These are phyloP conservation scores for Beris chalybata DNA, from an alignment of 2,888 invertebrate species.

Conservation along the genomic window DNA sequence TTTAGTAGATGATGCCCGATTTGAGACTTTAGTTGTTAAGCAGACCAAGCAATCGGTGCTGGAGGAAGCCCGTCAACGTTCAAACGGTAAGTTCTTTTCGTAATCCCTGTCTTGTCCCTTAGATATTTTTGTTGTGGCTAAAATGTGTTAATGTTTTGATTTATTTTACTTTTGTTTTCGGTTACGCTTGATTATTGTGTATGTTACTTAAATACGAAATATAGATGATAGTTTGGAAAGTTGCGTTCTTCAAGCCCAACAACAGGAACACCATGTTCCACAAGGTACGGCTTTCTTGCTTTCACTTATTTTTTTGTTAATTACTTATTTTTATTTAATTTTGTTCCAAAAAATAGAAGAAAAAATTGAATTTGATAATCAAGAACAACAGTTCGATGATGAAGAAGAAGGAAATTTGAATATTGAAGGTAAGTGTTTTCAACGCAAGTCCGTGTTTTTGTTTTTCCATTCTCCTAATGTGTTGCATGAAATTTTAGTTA, in stretches of 20 bases:
- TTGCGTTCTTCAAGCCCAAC: constrained; percentile 63
- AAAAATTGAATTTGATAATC: constrained; percentile 57
- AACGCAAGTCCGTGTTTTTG: constrained; percentile 42
- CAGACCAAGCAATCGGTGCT: constrained; percentile 91
- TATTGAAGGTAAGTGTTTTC: constrained; percentile 39
- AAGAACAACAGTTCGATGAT: constrained; percentile 30
- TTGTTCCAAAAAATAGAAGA: constrained; percentile 48
- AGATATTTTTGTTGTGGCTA: constrained; percentile 39
- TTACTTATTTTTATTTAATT: constrained; percentile 33
- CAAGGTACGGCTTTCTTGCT: constrained; percentile 35
- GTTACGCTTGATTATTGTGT: constrained; percentile 36
- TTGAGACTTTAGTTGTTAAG: constrained; percentile 94
- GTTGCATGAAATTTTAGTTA: constrained; percentile 23
- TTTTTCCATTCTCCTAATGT: constrained; percentile 8
- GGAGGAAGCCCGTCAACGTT: constrained; percentile 85
- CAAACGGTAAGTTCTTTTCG: constrained; percentile 70
- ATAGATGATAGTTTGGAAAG: constrained; percentile 68
- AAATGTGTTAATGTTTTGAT: constrained; percentile 39
- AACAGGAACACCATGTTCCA: constrained; percentile 45
- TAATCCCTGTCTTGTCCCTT: constrained; percentile 41
- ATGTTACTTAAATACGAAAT: constrained; percentile 38
- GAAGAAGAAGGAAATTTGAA: constrained; percentile 29
- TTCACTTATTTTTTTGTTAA: constrained; percentile 19
- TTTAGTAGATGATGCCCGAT: constrained; percentile 95
- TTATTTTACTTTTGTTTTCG: constrained; percentile 40